Conservation (phyloP, 2,113 vertebrate species). For the Urocynchramus pylzowi region DNA sequence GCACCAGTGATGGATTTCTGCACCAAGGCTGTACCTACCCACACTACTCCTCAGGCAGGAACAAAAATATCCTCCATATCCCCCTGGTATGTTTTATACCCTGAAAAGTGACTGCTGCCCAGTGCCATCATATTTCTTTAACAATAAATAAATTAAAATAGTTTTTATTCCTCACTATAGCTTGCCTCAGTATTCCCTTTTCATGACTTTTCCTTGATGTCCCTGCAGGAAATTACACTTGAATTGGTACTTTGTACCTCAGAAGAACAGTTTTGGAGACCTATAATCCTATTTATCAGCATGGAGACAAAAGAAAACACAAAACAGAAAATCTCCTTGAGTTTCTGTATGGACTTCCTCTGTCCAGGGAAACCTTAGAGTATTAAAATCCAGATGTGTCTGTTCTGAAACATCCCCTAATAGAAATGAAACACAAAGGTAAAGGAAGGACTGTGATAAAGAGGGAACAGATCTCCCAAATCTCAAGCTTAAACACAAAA, state of each 20-base stretch:
- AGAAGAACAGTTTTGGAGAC: neutral
- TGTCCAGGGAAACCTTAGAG: neutral
- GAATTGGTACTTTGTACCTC: neutral
- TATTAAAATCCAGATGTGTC: neutral
- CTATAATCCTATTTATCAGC: neutral
- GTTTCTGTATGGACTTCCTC: neutral
- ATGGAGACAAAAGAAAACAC: neutral
- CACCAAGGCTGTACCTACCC: neutral
- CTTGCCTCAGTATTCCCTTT: neutral
- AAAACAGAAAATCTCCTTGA: neutral
- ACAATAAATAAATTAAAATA: neutral
- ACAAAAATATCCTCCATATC: fast-evolving
- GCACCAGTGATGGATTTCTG: neutral
- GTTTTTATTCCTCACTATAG: fast-evolving
- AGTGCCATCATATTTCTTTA: neutral
- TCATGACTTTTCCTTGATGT: neutral
- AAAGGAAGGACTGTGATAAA: neutral
- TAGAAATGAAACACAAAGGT: neutral
- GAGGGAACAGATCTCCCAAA: neutral
- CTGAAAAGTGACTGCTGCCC: neutral
- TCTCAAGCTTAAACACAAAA: neutral
- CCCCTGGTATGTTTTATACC: neutral
- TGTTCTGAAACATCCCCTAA: neutral
- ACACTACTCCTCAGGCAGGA: neutral
- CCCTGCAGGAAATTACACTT: neutral